phyloP scores from a whole-genome alignment of 2,113 vertebrate species.

The Lampris megalopsis region DNA sequence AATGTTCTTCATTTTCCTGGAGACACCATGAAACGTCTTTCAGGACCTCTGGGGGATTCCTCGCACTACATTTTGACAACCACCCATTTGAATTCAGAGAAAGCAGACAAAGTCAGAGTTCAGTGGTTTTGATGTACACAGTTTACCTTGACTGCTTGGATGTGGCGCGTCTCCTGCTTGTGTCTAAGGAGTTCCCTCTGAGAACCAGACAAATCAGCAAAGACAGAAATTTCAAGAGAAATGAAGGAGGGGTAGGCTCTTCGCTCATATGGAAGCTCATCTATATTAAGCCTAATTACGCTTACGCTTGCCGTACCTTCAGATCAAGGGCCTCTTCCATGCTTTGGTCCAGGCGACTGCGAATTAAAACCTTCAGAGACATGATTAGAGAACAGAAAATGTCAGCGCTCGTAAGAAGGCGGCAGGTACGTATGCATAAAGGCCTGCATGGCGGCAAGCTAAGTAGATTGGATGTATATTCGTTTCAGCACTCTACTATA shows the following conservation, averaged over 20 bases:
- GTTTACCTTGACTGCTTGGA: slow-evolving; percentile 97
- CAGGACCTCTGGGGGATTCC: no score
- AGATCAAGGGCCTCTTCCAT: slow-evolving; percentile 92
- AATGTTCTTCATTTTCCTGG: no score
- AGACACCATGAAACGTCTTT: no score
- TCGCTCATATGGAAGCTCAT: slow-evolving; percentile 22
- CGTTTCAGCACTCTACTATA: slow-evolving; percentile 33
- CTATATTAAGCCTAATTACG: slow-evolving; percentile 59
- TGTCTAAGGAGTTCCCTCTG: slow-evolving; percentile 94
- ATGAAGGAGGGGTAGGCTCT: slow-evolving; percentile 11
- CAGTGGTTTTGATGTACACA: slow-evolving; percentile 9
- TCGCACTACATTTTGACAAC: no score
- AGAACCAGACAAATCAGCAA: slow-evolving; percentile 40
- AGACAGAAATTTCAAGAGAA: slow-evolving; percentile 1
- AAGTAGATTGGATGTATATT: slow-evolving; percentile 66
- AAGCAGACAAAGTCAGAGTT: slow-evolving; percentile 15
- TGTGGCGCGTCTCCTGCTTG: slow-evolving; percentile 93
- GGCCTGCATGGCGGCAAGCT: slow-evolving; percentile 38
- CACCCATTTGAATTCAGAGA: slow-evolving; percentile 25
- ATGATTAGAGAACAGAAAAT: slow-evolving; percentile 63
- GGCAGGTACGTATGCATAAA: neutral
- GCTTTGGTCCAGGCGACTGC: slow-evolving; percentile 95
- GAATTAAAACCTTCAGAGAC: slow-evolving; percentile 89
- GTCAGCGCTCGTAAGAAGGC: slow-evolving; percentile 54
- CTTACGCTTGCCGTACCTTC: slow-evolving; percentile 85